These are phyloP conservation scores for Melikaiella ostensackeni DNA, from an alignment of 2,888 invertebrate species.

Conservation along the genomic window DNA sequence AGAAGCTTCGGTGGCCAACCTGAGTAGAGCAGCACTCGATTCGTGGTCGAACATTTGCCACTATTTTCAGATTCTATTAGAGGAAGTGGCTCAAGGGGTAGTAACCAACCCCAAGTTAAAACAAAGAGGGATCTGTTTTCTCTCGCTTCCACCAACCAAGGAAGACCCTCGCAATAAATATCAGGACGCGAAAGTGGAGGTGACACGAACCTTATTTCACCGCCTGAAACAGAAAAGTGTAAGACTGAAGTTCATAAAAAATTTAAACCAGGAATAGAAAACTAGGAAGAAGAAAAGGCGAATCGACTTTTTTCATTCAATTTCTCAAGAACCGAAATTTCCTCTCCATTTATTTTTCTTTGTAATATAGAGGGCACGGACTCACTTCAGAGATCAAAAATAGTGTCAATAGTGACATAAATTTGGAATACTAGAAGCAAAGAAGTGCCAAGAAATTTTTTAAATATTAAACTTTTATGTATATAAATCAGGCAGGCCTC, in stretches of 20 bases:
- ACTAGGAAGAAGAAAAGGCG: not conserved
- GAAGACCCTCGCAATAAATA: slow-evolving; percentile 85
- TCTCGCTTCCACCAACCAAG: slow-evolving; percentile 89
- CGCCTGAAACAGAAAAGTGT: slow-evolving; percentile 72
- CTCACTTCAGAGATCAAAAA: no score
- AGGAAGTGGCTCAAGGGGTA: slow-evolving; percentile 82
- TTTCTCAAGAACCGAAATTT: no score
- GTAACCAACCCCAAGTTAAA: slow-evolving; percentile 89
- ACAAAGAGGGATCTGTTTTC: slow-evolving; percentile 89
- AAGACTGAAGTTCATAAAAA: not conserved
- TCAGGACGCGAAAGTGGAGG: slow-evolving; percentile 82
- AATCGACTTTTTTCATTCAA: no score
- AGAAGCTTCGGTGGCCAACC: slow-evolving; percentile 81
- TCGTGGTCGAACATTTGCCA: slow-evolving; percentile 85
- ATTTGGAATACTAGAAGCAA: no score
- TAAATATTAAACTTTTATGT: no score
- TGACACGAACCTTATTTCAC: slow-evolving; percentile 83
- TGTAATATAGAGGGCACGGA: no score
- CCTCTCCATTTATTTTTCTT: no score
- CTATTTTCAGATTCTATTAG: slow-evolving; percentile 62
- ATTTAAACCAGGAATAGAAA: not conserved
- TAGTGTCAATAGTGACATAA: no score
- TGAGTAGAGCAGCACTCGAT: slow-evolving; percentile 89
- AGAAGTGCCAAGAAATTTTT: no score
- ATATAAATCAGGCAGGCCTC: no score